These are phyloP conservation scores for Ctena decussata DNA, from an alignment of 2,888 invertebrate genomes.

Conservation along the genomic window DNA sequence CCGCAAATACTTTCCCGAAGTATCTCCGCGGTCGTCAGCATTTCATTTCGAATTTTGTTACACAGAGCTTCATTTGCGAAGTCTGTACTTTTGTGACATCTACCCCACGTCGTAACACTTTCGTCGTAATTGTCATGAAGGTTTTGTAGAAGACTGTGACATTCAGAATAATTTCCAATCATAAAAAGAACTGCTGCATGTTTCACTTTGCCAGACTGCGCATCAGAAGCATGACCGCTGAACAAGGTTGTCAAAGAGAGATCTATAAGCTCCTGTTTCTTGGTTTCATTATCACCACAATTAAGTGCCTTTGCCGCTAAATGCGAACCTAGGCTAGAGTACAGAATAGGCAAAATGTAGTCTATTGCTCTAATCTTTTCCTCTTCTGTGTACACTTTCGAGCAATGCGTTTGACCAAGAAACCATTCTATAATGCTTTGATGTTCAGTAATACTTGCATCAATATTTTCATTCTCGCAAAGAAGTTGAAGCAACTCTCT, in stretches of 20 bases:
- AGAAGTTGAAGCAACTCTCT: neutral
- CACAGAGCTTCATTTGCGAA: neutral
- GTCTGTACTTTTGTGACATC: neutral
- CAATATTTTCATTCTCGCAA: neutral
- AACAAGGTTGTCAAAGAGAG: neutral
- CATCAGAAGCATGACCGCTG: conserved; percentile 14
- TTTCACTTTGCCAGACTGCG: neutral
- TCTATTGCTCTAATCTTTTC: neutral
- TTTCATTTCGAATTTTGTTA: conserved; percentile 14
- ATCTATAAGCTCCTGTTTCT: neutral
- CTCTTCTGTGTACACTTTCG: neutral
- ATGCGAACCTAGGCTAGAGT: neutral
- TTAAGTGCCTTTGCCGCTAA: neutral
- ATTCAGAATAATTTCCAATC: neutral
- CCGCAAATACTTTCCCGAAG: neutral
- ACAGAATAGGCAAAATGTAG: neutral
- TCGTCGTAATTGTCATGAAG: neutral
- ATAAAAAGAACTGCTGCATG: neutral
- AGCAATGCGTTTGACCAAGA: neutral
- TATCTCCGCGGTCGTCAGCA: neutral
- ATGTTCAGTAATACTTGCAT: neutral
- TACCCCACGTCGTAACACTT: neutral
- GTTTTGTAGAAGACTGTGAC: neutral
- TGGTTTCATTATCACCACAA: neutral
- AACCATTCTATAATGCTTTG: neutral